Evolutionary conservation across 2,113 vertebrate genomes (phyloP).

Genomic region (Pelmatolapia mariae): DNA sequence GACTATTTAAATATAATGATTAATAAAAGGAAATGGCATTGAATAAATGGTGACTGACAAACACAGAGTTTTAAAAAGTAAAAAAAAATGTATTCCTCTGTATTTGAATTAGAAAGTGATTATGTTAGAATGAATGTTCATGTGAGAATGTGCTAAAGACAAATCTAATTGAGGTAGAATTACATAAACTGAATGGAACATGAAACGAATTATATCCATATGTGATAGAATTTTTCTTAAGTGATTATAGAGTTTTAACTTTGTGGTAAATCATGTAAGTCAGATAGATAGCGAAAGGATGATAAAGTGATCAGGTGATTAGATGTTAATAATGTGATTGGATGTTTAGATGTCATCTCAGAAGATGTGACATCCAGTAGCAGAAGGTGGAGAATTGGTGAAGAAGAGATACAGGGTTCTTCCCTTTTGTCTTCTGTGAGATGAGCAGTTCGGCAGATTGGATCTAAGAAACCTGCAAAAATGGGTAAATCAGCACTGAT

Average conservation of each 20-base stretch:
- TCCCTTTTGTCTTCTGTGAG: background rate
- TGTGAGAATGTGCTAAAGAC: background rate
- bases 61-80: background rate
- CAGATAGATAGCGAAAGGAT: background rate
- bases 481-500: background rate
- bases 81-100: background rate
- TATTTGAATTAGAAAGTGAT: background rate
- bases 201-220: background rate
- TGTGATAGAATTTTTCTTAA: background rate
- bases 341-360: background rate
- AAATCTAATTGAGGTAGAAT: background rate
- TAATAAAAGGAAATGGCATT: background rate
- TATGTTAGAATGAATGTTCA: background rate
- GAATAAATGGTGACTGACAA: background rate
- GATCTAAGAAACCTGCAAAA: background rate
- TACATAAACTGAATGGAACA: background rate
- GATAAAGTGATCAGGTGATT: background rate
- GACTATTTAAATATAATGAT: background rate
- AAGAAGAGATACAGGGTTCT: background rate
- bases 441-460: background rate
- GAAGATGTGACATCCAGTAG: background rate
- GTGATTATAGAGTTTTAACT: background rate
- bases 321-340: background rate
- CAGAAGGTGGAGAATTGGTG: background rate
- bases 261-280: background rate